Evolutionary conservation across 2,113 vertebrate species (phyloP), one percentile per base, ranked within the genome.

Genomic region (Urocynchramus pylzowi): DNA sequence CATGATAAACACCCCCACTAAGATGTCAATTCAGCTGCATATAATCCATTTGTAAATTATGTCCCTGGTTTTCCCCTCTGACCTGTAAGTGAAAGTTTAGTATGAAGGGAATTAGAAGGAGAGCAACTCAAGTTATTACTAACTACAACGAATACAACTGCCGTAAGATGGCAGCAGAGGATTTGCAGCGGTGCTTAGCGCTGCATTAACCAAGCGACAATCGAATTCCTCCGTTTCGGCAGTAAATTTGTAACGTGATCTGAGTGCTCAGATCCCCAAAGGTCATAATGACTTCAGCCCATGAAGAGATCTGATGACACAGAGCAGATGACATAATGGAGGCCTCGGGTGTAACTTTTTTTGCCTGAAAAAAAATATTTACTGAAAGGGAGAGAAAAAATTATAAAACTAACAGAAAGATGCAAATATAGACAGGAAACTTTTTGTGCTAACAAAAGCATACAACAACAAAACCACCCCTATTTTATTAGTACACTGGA

Each of bases 161-260:
- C 85, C 95, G 5, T 52, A 60, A 80, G 95, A 86, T 89, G 95
- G 92, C 96, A 96, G 90, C 90, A 96, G 69, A 95, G 90, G 60
- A 89, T 78, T 26, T 45, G 24, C 30, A 76, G 30, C 1, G 3
- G 16, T 53, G 16, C 18, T 44, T 49, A n/a, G 44, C 6, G 3
- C 9, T 8, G 13, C 35, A 6, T 4, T 13, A 26, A 56, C 4
- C 15, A 12, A 23, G 22, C 3, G 3, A 81, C 53, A 90, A 63
- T 20, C 2, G 14, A 42, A 59, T 47, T 60, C 16, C 50, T 59
- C 15, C 33, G 9, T 42, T 78, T 60, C 39, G 52, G 60, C 71
- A 28, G 21, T 57, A 49, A 54, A 80, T 75, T 75, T 37, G 39
- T 73, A 37, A 74, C 11, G 9, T 31, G 49, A 39, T 49, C 60